Evolutionary conservation across 2,888 invertebrate species (phyloP), one percentile per base, ranked within the genome.

Genomic region (Eucera pruinosa): DNA sequence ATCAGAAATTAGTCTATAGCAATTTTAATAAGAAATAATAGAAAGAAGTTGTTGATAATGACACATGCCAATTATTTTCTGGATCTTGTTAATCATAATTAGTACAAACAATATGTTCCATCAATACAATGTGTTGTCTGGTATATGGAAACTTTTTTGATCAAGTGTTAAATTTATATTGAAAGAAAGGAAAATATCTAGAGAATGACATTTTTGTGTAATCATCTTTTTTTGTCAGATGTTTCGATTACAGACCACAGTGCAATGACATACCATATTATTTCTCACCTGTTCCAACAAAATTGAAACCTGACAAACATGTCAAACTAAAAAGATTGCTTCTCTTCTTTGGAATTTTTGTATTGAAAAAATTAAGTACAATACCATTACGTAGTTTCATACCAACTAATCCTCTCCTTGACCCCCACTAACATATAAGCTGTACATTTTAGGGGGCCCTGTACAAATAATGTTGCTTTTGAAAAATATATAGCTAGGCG

Each of bases 211-310:
- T 2, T 18, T 39, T n/a, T 20, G 39, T 15, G 15, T 15, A 27
- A 48, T 20, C 1, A n/a, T 48, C 4, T n/a, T 6, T 50, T 18
- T 33, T 60, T 57, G 11, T 45, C 2, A 33, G 5, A 25, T 2
- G 13, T 50, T 30, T 39, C 13, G 0, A 20, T 71, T 9, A 36
- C 25, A 52, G 5, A 60, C 6, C 9, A n/a, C n/a, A 13, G n/a
- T 41, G 18, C 27, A 36, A 9, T n/a, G 13, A n/a, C 48, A 23
- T 41, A 33, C 11, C 9, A 57, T 78, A 78, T 76, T 78, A 57
- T 80, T 82, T 77, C 67, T 82, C 70, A 82, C 73, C 58, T 82
- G 65, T 82, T 82, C 80, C 82, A 82, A 80, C 61, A 3, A 57
- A 54, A 79, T 15, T 13, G 43, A 70, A 82, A 60, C 20, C 33